These are phyloP conservation scores for Choristoneura fumiferana DNA, from an alignment of 1,140 invertebrate species.

Conservation along the genomic window DNA sequence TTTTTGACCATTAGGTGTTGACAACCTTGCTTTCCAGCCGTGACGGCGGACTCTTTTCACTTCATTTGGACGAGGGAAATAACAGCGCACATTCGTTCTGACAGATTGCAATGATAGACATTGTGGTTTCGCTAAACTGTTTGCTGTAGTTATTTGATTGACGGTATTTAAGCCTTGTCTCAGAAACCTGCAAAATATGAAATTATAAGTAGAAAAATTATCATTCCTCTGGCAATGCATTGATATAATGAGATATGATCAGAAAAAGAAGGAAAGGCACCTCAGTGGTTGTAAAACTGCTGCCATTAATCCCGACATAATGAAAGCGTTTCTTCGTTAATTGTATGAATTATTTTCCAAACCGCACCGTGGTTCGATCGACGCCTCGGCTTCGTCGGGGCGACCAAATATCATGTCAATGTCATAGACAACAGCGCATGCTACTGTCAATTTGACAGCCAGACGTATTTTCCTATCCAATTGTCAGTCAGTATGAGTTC, in stretches of 20 bases:
- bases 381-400: too few relatives aligned
- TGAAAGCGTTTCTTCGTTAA: not conserved
- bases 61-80: slow-evolving; percentile 87
- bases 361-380: too few relatives aligned
- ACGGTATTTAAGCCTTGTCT: slow-evolving; percentile 38
- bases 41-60: slow-evolving; percentile 83
- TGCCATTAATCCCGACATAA: slow-evolving; percentile 52
- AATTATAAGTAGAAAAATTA: too few relatives aligned
- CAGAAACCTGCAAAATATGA: slow-evolving; percentile 38
- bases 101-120: slow-evolving; percentile 46
- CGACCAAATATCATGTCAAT: not conserved
- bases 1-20: slow-evolving; percentile 82
- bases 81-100: slow-evolving; percentile 78
- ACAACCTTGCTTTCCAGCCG: slow-evolving; percentile 84
- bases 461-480: too few relatives aligned
- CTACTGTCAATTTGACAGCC: too few relatives aligned
- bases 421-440: too few relatives aligned
- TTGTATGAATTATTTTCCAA: not conserved
- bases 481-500: too few relatives aligned
- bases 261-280: slow-evolving; percentile 27
- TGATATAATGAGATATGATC: too few relatives aligned
- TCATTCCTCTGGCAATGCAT: too few relatives aligned
- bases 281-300: slow-evolving; percentile 53
- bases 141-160: slow-evolving; percentile 27
- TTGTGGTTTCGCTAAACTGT: slow-evolving; percentile 50